Base-by-base conservation (phyloP, 2,113 vertebrate genomes). In the Podarcis raffonei region DNA sequence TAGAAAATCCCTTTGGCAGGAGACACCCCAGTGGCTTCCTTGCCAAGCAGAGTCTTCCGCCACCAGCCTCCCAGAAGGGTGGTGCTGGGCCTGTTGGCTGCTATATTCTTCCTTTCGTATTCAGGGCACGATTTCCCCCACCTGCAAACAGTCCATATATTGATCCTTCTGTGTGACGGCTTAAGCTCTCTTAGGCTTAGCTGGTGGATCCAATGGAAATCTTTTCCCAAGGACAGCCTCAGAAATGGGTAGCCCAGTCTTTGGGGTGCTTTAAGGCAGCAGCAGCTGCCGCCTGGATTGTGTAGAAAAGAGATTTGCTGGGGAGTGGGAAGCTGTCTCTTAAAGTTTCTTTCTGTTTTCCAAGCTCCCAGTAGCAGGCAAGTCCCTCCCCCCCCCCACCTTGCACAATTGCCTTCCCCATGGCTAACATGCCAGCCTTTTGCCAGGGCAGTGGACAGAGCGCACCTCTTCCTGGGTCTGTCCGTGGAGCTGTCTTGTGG, bases 311-410 rank as follows among this genome's bases (percentile, higher is more conserved):
- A 85, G 69, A 75, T 82, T 5, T 3, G 75, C 89, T 13, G 0
- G 69, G 57, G 62, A 0, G 0, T 18, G 57, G 0, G 0, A 37
- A 57, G 25, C 48, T 53, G 8, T 42, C 37, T 42, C 16, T 32
- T 72, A 59, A n/a, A 20, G 15, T n/a, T 30, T 25, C 15, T 30
- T 68, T 83, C 37, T 42, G 27, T 42, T 42, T 27, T 42, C 42
- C 16, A 42, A 20, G 27, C 16, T 27, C n/a, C 62, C 18, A 15
- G 53, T n/a, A 68, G 59, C 72, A 35, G 62, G 42, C 42, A 2
- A 57, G 88, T 81, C 48, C 7, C 42, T 2, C 42, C 48, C 42
- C 80, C 48, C 9, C 48, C 48, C 48, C 48, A 75, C 0, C 0
- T 7, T 35, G 0, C 42, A 35, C 20, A 82, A 25, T 39, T 83